A percentile compares a stretch with the other conserved stretches of the same genome.
Conservation (phyloP, 2,888 invertebrate genomes). For the Tenthredo distinguenda region DNA sequence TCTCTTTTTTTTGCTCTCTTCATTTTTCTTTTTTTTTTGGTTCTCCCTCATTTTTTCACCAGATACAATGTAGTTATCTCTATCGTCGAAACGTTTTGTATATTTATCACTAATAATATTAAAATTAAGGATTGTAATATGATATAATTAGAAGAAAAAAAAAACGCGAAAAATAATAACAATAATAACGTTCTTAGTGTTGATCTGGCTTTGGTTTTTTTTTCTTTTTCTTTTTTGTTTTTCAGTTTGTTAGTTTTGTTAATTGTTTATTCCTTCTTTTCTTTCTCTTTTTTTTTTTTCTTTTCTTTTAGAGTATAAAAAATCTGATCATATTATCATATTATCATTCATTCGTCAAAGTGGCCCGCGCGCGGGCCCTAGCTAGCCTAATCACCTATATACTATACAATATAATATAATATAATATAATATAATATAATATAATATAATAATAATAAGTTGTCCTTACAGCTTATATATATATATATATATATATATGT, state of each 20-base stretch:
- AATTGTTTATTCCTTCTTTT: constrained; percentile 56
- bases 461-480: not conserved
- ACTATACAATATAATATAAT: constrained; percentile 65
- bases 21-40: not conserved
- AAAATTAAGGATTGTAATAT: not conserved
- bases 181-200: constrained; percentile 36
- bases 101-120: not conserved
- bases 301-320: constrained; percentile 71
- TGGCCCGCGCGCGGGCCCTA: constrained; percentile 70
- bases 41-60: no score
- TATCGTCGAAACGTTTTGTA: not conserved
- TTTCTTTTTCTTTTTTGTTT: not conserved
- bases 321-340: constrained; percentile 66
- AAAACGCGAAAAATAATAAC: constrained; percentile 3
- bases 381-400: constrained; percentile 71
- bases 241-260: constrained; percentile 1
- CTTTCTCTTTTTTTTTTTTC: constrained; percentile 46
- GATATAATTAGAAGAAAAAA: not conserved
- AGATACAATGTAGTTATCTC: no score
- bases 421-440: constrained; percentile 54
- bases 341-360: constrained; percentile 65
- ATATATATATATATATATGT: constrained; percentile 38
- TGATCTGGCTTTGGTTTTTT: not conserved
- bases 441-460: constrained; percentile 54
- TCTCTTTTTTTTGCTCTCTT: not conserved